Percentiles rank a stretch among this genome's conserved stretches.
Conservation (phyloP, 2,113 vertebrate species). For the Gallinago paraguaiae region DNA sequence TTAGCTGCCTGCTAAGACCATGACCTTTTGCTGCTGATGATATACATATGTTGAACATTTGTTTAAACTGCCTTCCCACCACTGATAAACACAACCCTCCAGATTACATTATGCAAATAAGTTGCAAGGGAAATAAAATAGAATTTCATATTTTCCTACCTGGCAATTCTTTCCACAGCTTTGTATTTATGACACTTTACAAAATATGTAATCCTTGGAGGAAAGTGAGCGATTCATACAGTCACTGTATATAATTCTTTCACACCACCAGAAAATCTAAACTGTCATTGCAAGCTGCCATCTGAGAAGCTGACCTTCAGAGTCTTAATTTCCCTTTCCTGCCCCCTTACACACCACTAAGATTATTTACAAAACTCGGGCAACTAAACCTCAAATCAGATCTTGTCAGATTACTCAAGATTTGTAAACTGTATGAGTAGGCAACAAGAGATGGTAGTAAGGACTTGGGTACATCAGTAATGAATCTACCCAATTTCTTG, state of each 20-base stretch:
- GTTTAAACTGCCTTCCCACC: conserved; percentile 58
- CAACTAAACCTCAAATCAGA: conserved; percentile 54
- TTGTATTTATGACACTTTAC: conserved; percentile 68
- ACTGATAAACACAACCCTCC: conserved; percentile 60
- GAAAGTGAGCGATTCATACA: conserved; percentile 15
- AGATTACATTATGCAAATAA: conserved; percentile 73
- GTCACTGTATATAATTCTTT: conserved; percentile 54
- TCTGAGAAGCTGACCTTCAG: conserved; percentile 66
- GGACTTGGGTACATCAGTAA: conserved; percentile 17
- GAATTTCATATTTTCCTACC: conserved; percentile 65
- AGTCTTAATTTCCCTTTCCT: conserved; percentile 42
- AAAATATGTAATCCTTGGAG: conserved; percentile 63
- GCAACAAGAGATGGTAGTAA: conserved; percentile 37
- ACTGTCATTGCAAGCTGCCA: conserved; percentile 59
- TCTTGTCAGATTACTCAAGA: conserved; percentile 57
- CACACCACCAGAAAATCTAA: conserved; percentile 60
- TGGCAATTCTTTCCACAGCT: conserved; percentile 61
- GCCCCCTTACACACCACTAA: background rate
- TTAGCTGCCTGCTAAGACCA: background rate
- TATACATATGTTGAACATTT: conserved; percentile 41
- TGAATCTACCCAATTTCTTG: conserved; percentile 21
- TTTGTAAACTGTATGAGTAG: conserved; percentile 39
- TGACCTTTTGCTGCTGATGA: conserved; percentile 2
- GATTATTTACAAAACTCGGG: conserved; percentile 65
- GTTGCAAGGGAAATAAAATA: conserved; percentile 57